Percentiles rank a stretch among this genome's conserved stretches.
phyloP scores from a whole-genome alignment of 2,113 vertebrate genomes.

The Megaptera novaeangliae region DNA sequence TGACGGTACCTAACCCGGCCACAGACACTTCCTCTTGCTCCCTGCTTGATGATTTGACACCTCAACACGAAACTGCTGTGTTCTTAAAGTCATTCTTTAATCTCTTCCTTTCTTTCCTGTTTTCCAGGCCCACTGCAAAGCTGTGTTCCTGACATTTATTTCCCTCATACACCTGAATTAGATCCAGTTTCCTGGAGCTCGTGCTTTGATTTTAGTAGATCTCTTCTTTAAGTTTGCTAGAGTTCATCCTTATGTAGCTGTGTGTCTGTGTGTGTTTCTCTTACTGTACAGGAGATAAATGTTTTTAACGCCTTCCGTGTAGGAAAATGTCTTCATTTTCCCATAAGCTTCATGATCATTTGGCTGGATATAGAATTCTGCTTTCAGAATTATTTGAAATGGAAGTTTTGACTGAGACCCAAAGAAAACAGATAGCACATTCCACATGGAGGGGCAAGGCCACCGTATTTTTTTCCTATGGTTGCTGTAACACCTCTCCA shows the following conservation, averaged over 20 bases:
- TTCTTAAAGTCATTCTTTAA: background rate
- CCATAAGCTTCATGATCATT: background rate
- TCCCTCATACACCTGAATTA: background rate
- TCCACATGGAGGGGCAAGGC: background rate
- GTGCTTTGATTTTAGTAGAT: background rate
- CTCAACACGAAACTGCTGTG: no score
- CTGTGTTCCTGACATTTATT: background rate
- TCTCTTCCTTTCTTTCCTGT: background rate
- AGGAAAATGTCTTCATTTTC: background rate
- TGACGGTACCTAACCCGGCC: no score
- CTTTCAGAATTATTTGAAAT: background rate
- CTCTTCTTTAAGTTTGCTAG: background rate
- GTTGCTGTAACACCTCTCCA: background rate
- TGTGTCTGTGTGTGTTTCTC: background rate
- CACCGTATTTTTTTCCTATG: background rate
- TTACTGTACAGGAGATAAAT: background rate
- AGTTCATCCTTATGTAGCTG: background rate
- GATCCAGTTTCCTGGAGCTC: background rate
- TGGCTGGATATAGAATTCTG: background rate
- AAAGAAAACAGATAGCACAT: background rate
- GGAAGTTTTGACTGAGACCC: background rate
- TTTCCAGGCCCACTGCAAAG: background rate
- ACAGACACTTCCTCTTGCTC: no score
- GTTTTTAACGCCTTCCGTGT: background rate
- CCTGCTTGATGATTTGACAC: no score